Percentiles rank a stretch among this genome's conserved stretches.
These are phyloP conservation scores for Phyllopteryx taeniolatus DNA, from an alignment of 2,113 vertebrate species.

Conservation along the genomic window DNA sequence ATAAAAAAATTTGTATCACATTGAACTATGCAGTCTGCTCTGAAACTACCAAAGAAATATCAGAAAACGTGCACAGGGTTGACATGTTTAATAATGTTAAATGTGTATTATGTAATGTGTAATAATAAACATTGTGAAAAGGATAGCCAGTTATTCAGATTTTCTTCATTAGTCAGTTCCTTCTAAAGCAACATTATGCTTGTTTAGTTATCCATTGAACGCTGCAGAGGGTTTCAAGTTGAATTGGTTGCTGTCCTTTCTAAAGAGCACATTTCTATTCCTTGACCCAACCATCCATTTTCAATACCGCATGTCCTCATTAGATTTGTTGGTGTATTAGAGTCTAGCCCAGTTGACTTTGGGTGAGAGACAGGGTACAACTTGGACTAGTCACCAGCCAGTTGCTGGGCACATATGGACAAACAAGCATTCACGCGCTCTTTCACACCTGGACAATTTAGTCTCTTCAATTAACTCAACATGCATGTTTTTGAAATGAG, in stretches of 20 bases:
- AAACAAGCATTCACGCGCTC: neutral
- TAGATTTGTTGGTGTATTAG: too few species aligned
- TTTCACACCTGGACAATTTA: neutral
- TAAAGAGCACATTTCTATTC: neutral
- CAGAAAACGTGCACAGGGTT: neutral
- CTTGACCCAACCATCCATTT: too few species aligned
- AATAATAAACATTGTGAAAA: too few species aligned
- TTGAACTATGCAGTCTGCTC: too few species aligned
- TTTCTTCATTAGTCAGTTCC: neutral
- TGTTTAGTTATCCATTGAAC: neutral
- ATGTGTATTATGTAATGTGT: too few species aligned
- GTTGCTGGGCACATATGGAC: neutral
- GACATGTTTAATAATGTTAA: conserved; percentile 30
- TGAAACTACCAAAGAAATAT: neutral
- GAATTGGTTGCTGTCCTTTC: neutral
- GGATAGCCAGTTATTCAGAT: neutral
- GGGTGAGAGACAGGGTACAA: neutral
- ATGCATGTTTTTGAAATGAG: neutral
- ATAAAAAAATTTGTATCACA: too few species aligned
- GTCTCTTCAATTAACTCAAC: neutral
- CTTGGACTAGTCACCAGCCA: neutral
- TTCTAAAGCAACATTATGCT: neutral
- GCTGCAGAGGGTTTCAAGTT: neutral
- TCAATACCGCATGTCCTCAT: too few species aligned
- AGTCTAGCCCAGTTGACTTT: too few species aligned